Evolutionary conservation across 2,113 vertebrate species (phyloP), one percentile per base, ranked within the genome.

Genomic region (Tenrec ecaudatus): DNA sequence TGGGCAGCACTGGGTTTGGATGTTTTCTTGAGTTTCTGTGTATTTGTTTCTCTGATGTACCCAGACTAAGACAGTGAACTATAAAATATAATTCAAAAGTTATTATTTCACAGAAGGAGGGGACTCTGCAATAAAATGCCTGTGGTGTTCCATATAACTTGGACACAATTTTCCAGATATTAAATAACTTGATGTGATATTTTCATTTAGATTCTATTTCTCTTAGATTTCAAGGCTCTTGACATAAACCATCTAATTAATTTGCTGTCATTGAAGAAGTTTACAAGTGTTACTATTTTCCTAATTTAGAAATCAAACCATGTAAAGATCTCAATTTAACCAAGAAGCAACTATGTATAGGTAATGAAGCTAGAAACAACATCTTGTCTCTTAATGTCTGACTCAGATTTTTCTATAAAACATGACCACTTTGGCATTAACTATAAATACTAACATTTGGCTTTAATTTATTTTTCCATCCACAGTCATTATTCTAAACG

Each of bases 351-450:
- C 15, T 68, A 58, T 47, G 2, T 85, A 36, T 75, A 92, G 16
- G 36, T 89, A 89, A 73, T 86, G 86, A 86, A 64, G 40, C 25
- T 76, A 90, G 84, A 92, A 86, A 69, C 69, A 90, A 25, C 86
- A 86, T 29, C 11, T 40, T 27, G 29, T 76, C 25, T 82, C 58
- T 88, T 82, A 68, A 47, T 47, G 71, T 81, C 38, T 88, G 27
- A 2, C 14, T 92, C 8, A 68, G 38, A 73, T 90, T 82, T 91
- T 17, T 86, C 68, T 60, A 68, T 6, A 86, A 25, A 6, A 71
- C 62, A 92, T 79, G 31, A 89, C 27, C 33, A 71, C 29, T 62
- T 86, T 92, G 76, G 92, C n/a, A 94, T 87, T 84, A 84, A 89
- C 81, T 73, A 64, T 58, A 62, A 66, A 36, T 89, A 36, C 5